Evolutionary conservation across 2,888 invertebrate genomes (phyloP).

Genomic region (Hartigia nigra): DNA sequence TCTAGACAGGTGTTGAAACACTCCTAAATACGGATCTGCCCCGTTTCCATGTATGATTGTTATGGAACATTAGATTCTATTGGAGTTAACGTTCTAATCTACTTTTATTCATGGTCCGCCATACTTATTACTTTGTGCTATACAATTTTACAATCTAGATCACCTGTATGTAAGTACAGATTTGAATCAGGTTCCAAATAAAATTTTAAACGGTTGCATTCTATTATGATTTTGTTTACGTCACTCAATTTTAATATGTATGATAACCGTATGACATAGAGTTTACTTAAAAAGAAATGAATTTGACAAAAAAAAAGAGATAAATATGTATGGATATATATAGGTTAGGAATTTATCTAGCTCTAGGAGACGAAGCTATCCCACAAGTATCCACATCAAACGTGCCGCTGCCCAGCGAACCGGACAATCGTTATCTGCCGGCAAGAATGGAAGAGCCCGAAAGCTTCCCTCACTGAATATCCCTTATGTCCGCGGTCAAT

Average conservation of each 20-base stretch:
- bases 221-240: not conserved
- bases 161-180: not conserved
- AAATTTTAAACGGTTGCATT: not conserved
- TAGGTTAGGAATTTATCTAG: not conserved
- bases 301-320: not conserved
- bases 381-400: conserved; percentile 44
- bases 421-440: conserved; percentile 59
- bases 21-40: not conserved
- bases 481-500: conserved; percentile 28
- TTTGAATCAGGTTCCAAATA: not conserved
- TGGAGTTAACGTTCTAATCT: not conserved
- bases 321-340: not conserved
- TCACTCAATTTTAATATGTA: not conserved
- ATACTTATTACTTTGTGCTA: no score
- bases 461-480: conserved; percentile 22
- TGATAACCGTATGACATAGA: not conserved
- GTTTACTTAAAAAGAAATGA: not conserved
- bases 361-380: not conserved
- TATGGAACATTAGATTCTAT: not conserved
- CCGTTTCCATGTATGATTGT: not conserved
- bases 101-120: not conserved
- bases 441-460: conserved; percentile 26
- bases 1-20: conserved; percentile 6
- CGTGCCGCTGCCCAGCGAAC: conserved; percentile 47
- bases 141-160: no score